Evolutionary conservation across 2,888 invertebrate genomes (phyloP).

Genomic region (Aleiodes testaceus): DNA sequence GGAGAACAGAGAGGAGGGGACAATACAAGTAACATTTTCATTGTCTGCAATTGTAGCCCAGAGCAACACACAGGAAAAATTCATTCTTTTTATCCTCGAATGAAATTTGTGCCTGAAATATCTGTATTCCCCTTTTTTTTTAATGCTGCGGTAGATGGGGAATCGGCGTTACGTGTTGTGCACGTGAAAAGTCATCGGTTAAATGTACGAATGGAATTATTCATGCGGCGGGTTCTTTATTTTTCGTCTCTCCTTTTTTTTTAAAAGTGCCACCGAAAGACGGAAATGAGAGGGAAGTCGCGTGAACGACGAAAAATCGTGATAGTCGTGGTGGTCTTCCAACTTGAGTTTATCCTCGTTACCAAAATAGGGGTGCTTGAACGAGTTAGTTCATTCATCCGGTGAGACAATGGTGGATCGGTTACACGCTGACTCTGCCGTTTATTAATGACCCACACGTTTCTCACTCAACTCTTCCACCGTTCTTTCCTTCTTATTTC

Average conservation of each 20-base stretch:
- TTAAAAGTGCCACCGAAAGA: background rate
- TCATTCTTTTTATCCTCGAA: background rate
- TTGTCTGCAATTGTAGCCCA: slow-evolving; percentile 30
- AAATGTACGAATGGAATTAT: background rate
- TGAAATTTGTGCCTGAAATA: slow-evolving; percentile 1
- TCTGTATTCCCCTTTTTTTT: background rate
- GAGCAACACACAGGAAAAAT: background rate
- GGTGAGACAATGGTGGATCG: slow-evolving; percentile 65
- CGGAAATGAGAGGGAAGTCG: slow-evolving; percentile 3
- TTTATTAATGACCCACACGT: slow-evolving; percentile 65
- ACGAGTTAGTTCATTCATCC: slow-evolving; percentile 64
- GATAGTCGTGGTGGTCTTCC: slow-evolving; percentile 20
- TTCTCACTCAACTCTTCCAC: slow-evolving; percentile 44
- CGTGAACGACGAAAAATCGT: slow-evolving; percentile 13
- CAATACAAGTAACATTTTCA: slow-evolving; percentile 31
- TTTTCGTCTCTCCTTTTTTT: no score
- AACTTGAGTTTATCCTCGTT: slow-evolving; percentile 10
- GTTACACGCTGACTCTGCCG: slow-evolving; percentile 64
- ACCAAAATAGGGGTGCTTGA: slow-evolving; percentile 44
- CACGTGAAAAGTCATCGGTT: slow-evolving; percentile 20
- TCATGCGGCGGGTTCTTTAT: slow-evolving; percentile 1
- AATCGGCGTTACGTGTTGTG: background rate
- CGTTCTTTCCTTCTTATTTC: slow-evolving; percentile 44
- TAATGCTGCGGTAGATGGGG: background rate
- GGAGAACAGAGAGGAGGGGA: background rate